These are phyloP conservation scores for Setophaga coronata DNA, from an alignment of 2,113 vertebrate species.

Conservation along the genomic window DNA sequence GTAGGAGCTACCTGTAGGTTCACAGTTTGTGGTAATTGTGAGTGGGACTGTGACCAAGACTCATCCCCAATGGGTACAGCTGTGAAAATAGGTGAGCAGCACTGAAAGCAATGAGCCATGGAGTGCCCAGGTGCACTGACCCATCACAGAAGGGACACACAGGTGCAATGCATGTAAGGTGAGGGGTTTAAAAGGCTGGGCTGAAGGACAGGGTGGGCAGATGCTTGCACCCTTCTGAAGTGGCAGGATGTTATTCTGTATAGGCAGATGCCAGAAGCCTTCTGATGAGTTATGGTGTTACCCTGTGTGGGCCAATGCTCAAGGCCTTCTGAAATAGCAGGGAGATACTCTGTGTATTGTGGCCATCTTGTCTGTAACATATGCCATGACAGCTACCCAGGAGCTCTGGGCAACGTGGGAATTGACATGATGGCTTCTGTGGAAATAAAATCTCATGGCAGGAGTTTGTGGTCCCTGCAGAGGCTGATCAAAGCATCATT, in stretches of 20 bases:
- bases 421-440: background rate
- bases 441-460: background rate
- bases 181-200: background rate
- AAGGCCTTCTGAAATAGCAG: background rate
- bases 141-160: too few species aligned
- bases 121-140: background rate
- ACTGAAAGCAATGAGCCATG: background rate
- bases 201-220: background rate
- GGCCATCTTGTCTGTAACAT: background rate
- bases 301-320: too few species aligned
- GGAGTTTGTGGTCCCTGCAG: background rate
- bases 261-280: too few species aligned
- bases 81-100: background rate
- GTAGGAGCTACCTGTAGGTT: background rate
- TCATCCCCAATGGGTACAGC: background rate
- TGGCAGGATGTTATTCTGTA: too few species aligned
- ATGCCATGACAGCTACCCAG: background rate
- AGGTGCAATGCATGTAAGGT: too few species aligned
- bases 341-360: background rate
- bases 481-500: background rate
- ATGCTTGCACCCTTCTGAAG: background rate
- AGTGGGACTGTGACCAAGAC: background rate
- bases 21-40: background rate
- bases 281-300: too few species aligned
- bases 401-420: fast-evolving